Conservation (phyloP, 2,888 invertebrate genomes). For the Cecidostiba fungosa region DNA sequence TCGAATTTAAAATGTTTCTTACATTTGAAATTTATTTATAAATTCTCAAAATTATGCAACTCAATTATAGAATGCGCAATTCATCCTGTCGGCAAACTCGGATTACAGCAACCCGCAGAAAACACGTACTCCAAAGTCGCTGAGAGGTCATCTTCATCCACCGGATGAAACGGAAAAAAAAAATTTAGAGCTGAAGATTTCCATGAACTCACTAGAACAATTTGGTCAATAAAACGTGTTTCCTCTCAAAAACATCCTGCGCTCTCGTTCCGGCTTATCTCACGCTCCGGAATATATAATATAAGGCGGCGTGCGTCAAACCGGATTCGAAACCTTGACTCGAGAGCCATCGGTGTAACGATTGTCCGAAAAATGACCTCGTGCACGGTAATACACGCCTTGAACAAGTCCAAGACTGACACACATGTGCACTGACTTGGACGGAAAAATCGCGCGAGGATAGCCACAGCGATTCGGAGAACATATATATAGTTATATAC, state of each 20-base stretch:
- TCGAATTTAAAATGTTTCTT: no score
- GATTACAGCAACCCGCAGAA: background rate
- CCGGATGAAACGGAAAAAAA: background rate
- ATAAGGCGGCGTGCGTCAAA: background rate
- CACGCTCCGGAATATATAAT: background rate
- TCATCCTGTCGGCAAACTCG: background rate
- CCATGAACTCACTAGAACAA: background rate
- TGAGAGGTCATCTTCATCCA: background rate
- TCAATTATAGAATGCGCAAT: background rate
- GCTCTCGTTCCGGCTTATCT: background rate
- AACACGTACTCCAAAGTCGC: background rate
- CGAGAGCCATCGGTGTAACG: background rate
- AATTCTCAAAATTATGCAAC: background rate
- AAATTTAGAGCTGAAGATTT: no score
- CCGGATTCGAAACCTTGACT: conserved; percentile 26
- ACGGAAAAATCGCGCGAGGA: background rate
- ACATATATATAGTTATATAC: background rate
- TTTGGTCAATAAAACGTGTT: conserved; percentile 8
- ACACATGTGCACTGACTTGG: conserved; percentile 17
- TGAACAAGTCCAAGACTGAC: background rate
- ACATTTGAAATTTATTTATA: background rate
- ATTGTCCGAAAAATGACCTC: conserved; percentile 41
- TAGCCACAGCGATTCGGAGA: background rate
- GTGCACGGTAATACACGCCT: background rate
- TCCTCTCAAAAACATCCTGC: background rate